Evolutionary conservation across 2,797 vertebrate genomes (phyloP).

Genomic region (Valencia hispanica): DNA sequence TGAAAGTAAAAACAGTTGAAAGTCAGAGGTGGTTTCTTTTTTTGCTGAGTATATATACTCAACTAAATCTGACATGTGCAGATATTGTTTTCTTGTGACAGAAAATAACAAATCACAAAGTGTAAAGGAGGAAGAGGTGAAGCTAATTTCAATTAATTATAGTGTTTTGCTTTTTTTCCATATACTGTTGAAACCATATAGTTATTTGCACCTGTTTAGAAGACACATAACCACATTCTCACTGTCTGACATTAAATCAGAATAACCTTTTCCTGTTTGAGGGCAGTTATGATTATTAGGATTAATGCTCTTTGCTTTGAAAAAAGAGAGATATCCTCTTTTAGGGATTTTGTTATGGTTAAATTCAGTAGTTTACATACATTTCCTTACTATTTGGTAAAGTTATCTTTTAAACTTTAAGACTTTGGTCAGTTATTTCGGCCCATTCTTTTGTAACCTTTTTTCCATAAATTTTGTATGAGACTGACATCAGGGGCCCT

Average conservation of each 20-base stretch:
- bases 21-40: too few relatives aligned
- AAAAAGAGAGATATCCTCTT: neutral
- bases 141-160: neutral
- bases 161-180: neutral
- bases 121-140: neutral
- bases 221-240: neutral
- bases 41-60: too few relatives aligned
- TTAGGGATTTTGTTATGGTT: neutral
- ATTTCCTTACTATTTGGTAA: neutral
- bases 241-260: neutral
- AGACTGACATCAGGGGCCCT: too few relatives aligned
- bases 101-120: neutral
- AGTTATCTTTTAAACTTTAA: too few relatives aligned
- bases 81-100: neutral
- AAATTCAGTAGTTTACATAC: neutral
- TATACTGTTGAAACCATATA: neutral
- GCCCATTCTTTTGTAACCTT: too few relatives aligned
- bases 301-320: neutral
- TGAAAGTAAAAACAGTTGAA: too few relatives aligned
- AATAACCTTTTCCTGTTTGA: neutral
- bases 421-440: neutral
- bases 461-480: too few relatives aligned
- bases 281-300: neutral
- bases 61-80: neutral
- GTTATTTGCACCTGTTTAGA: neutral